Evolutionary conservation across 2,797 vertebrate species (phyloP).

Genomic region (Sitta carolinensis): DNA sequence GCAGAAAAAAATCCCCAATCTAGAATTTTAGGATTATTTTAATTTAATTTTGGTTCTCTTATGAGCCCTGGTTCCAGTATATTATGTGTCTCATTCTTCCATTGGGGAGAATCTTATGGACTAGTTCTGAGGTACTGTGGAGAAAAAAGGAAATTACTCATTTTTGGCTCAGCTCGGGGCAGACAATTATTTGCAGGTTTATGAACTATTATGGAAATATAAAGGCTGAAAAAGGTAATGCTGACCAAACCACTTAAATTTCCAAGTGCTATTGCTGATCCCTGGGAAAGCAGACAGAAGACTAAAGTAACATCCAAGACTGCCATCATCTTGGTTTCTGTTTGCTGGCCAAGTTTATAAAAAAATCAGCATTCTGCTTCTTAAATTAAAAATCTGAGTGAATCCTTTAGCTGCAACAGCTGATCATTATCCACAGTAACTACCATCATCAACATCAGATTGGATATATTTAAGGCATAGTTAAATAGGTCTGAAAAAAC

Average conservation of each 20-base stretch:
- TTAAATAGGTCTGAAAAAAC: slow-evolving; percentile 27
- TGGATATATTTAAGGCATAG: slow-evolving; percentile 11
- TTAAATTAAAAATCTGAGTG: not conserved
- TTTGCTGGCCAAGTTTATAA: not conserved
- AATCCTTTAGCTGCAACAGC: slow-evolving; percentile 16
- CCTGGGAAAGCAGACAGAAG: not conserved
- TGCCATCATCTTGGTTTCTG: not conserved
- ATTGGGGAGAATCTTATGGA: not conserved
- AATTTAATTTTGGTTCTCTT: not conserved
- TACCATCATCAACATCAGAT: slow-evolving; percentile 1
- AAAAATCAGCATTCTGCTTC: not conserved
- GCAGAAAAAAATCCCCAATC: not conserved
- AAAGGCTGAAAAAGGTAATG: not conserved
- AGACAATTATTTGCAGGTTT: slow-evolving; percentile 20
- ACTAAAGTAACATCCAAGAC: not conserved
- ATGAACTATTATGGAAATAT: not conserved
- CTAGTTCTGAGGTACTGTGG: not conserved
- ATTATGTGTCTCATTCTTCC: not conserved
- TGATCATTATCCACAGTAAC: slow-evolving; percentile 35
- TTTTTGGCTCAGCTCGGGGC: slow-evolving; percentile 6
- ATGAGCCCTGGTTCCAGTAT: not conserved
- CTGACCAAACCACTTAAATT: not conserved
- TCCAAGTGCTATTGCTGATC: not conserved
- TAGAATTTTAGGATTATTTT: not conserved
- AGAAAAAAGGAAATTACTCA: slow-evolving; percentile 37